phyloP scores from a whole-genome alignment of 2,797 vertebrate species.

The Varecia variegata region DNA sequence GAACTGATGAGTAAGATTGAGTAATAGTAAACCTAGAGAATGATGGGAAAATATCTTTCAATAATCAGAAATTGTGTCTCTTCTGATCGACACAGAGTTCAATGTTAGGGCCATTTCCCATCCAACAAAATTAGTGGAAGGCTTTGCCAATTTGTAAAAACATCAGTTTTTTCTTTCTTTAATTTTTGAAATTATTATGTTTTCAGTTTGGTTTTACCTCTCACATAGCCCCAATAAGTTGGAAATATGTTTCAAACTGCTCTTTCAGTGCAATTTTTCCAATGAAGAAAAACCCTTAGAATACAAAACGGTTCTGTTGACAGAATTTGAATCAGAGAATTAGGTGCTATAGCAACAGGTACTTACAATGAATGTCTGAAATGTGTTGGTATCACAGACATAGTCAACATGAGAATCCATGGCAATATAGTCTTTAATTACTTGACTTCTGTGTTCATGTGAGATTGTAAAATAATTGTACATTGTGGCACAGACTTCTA shows the following conservation, averaged over 20 bases:
- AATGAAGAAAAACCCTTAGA: neutral
- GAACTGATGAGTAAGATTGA: neutral
- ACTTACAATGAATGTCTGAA: neutral
- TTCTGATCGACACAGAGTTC: neutral
- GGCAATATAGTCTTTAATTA: neutral
- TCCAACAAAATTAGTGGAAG: neutral
- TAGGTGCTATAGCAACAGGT: neutral
- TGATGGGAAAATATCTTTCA: neutral
- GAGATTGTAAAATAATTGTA: neutral
- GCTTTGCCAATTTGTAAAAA: neutral
- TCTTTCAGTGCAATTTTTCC: neutral
- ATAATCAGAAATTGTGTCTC: neutral
- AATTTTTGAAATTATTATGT: neutral
- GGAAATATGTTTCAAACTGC: neutral
- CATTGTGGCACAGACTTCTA: neutral
- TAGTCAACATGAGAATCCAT: neutral
- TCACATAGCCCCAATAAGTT: neutral
- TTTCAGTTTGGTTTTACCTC: neutral
- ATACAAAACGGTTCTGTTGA: neutral
- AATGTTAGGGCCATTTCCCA: neutral
- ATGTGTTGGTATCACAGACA: neutral
- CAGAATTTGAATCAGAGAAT: neutral
- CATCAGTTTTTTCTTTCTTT: neutral
- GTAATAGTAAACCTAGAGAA: neutral
- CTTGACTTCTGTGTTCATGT: neutral